phyloP scores from a whole-genome alignment of 30 jellyfish, hydroid and myxozoan genomes.

The Rhopilema esculentum region DNA sequence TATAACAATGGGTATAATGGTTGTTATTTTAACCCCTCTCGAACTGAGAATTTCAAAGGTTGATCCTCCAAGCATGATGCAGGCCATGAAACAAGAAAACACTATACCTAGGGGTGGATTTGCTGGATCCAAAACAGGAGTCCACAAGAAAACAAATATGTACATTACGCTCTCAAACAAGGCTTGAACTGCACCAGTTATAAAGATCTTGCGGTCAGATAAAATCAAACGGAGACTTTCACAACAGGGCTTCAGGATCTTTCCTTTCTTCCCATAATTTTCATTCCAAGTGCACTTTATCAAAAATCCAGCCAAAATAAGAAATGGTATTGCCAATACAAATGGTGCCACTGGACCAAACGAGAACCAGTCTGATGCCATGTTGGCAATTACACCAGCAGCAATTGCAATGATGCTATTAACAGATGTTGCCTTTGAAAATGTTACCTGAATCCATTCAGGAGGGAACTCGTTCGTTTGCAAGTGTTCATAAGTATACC shows the following conservation, averaged over 20 bases:
- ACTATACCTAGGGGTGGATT: slow-evolving; percentile 96
- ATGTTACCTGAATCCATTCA: slow-evolving; percentile 91
- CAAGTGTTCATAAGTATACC: slow-evolving; percentile 92
- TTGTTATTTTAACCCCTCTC: slow-evolving; percentile 52
- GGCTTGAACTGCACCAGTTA: slow-evolving; percentile 93
- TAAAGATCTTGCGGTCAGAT: slow-evolving; percentile 61
- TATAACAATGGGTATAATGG: slow-evolving; percentile 60
- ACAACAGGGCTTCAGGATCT: slow-evolving; percentile 78
- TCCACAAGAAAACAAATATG: slow-evolving; percentile 95
- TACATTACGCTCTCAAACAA: slow-evolving; percentile 98
- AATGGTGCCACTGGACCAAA: slow-evolving; percentile 98
- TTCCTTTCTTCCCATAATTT: slow-evolving; percentile 85
- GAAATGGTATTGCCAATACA: slow-evolving; percentile 87
- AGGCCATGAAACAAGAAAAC: slow-evolving; percentile 91
- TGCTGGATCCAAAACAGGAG: slow-evolving; percentile 94
- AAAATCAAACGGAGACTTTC: slow-evolving; percentile 83
- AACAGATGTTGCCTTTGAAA: slow-evolving; percentile 83
- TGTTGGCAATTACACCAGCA: slow-evolving; percentile 90
- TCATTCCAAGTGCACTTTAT: slow-evolving; percentile 91
- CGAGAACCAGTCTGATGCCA: slow-evolving; percentile 78
- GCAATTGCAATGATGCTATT: slow-evolving; percentile 89
- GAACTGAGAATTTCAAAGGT: slow-evolving; percentile 44
- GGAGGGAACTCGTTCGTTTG: slow-evolving; percentile 89
- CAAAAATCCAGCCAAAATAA: slow-evolving; percentile 80
- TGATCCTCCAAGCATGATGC: slow-evolving; percentile 88